phyloP scores from a whole-genome alignment of 2,797 vertebrate genomes.

The Melanotaenia boesemani region DNA sequence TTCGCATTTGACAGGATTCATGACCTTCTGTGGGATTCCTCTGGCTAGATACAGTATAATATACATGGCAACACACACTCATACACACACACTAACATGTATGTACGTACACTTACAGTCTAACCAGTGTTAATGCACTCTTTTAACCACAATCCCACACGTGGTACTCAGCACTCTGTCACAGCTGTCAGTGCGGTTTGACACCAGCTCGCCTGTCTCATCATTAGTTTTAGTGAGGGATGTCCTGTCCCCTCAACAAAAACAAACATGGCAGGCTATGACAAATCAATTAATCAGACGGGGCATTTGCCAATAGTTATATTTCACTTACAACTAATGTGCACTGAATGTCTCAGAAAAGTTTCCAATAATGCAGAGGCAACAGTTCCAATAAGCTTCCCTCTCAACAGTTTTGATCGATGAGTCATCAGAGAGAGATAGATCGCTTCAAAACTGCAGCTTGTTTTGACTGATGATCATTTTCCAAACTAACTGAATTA shows the following conservation, averaged over 20 bases:
- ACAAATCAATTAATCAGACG: slow-evolving; percentile 78
- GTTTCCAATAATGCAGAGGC: slow-evolving; percentile 75
- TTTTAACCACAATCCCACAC: slow-evolving; percentile 46
- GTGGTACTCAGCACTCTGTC: slow-evolving; percentile 57
- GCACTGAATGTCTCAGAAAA: slow-evolving; percentile 76
- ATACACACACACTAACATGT: slow-evolving; percentile 8
- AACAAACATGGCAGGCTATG: slow-evolving; percentile 78
- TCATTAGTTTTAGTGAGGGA: slow-evolving; percentile 80
- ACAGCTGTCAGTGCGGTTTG: slow-evolving; percentile 65
- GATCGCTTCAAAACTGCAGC: slow-evolving; percentile 65
- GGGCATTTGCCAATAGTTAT: slow-evolving; percentile 79
- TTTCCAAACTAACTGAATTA: slow-evolving; percentile 44
- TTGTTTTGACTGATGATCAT: slow-evolving; percentile 57
- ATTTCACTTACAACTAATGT: slow-evolving; percentile 81
- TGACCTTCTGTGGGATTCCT: slow-evolving; percentile 68
- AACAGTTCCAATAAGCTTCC: slow-evolving; percentile 66
- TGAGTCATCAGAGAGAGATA: slow-evolving; percentile 65
- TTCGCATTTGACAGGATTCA: slow-evolving; percentile 57
- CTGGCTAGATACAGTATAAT: slow-evolving; percentile 47
- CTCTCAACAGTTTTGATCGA: slow-evolving; percentile 60
- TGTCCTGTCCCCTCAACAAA: slow-evolving; percentile 74
- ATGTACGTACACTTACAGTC: slow-evolving; percentile 21
- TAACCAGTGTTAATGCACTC: slow-evolving; percentile 23
- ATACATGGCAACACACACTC: slow-evolving; percentile 4
- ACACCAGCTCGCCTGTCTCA: slow-evolving; percentile 66